Evolutionary conservation across 2,797 vertebrate genomes (phyloP).

Genomic region (Rhynchotus rufescens): DNA sequence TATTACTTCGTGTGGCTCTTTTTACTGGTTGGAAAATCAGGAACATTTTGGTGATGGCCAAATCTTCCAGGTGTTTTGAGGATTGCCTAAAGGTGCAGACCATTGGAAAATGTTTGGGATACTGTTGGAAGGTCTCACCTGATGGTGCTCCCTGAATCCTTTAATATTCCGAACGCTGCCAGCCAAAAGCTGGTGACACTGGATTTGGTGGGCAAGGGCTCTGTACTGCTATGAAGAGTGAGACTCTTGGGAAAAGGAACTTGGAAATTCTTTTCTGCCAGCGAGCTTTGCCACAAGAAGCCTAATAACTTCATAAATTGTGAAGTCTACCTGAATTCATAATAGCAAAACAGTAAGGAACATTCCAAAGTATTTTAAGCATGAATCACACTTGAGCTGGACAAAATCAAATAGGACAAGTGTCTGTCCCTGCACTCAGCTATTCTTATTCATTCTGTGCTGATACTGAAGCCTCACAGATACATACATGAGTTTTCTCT

Average conservation of each 20-base stretch:
- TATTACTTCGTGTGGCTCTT: background rate
- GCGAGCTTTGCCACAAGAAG: background rate
- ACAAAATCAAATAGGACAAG: background rate
- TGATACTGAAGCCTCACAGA: background rate
- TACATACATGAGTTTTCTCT: background rate
- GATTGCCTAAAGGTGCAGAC: background rate
- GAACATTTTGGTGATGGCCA: background rate
- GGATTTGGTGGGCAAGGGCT: background rate
- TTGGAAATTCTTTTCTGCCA: background rate
- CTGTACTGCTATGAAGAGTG: background rate
- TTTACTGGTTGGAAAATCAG: background rate
- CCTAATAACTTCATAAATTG: background rate
- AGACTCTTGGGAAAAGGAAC: background rate
- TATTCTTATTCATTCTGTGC: background rate
- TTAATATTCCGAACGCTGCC: rapidly evolving
- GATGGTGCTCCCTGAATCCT: background rate
- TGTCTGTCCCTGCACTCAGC: background rate
- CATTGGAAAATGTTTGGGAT: background rate
- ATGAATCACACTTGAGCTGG: background rate
- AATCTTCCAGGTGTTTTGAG: background rate
- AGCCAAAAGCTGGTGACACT: background rate
- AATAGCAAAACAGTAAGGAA: background rate
- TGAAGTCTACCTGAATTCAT: background rate
- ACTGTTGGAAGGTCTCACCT: background rate
- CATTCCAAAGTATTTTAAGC: background rate